Percentiles rank a stretch among this genome's conserved stretches.
Conservation (phyloP, 2,888 invertebrate genomes). For the Melanotus villosus region DNA sequence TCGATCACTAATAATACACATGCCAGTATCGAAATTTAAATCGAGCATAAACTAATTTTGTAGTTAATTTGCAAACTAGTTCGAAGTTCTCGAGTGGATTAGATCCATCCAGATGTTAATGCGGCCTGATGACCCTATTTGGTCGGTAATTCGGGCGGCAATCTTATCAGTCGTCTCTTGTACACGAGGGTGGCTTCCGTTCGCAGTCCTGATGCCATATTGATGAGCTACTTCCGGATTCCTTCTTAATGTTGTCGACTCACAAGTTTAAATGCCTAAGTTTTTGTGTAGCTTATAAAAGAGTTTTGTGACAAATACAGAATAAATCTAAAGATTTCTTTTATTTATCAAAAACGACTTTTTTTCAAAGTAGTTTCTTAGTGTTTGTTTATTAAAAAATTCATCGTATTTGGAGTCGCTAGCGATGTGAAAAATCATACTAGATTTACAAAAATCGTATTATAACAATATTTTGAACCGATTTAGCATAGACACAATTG, state of each 20-base stretch:
- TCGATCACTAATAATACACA: not conserved
- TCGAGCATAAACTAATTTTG: not conserved
- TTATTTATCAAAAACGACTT: too few relatives aligned
- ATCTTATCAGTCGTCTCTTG: slow-evolving; percentile 20
- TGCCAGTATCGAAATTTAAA: slow-evolving; percentile 1
- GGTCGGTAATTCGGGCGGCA: slow-evolving; percentile 6
- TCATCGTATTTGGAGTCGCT: too few relatives aligned
- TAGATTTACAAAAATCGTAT: too few relatives aligned
- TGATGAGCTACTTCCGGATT: slow-evolving; percentile 31
- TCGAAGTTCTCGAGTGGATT: slow-evolving; percentile 24
- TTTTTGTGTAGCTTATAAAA: slow-evolving; percentile 1
- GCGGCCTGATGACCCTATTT: slow-evolving; percentile 32
- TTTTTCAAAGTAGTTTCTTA: too few relatives aligned
- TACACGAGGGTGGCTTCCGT: slow-evolving; percentile 5
- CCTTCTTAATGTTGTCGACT: slow-evolving; percentile 3
- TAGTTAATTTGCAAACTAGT: slow-evolving; percentile 13
- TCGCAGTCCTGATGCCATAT: slow-evolving; percentile 28
- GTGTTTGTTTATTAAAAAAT: too few relatives aligned
- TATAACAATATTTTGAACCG: too few relatives aligned
- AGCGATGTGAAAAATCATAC: too few relatives aligned
- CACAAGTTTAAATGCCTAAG: slow-evolving; percentile 20
- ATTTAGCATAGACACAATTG: too few relatives aligned
- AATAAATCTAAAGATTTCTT: not conserved
- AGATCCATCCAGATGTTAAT: slow-evolving; percentile 26
- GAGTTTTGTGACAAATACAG: not conserved